These are phyloP conservation scores for Drosophila pallidifrons DNA, from an alignment of 1,140 invertebrate genomes.

Conservation along the genomic window DNA sequence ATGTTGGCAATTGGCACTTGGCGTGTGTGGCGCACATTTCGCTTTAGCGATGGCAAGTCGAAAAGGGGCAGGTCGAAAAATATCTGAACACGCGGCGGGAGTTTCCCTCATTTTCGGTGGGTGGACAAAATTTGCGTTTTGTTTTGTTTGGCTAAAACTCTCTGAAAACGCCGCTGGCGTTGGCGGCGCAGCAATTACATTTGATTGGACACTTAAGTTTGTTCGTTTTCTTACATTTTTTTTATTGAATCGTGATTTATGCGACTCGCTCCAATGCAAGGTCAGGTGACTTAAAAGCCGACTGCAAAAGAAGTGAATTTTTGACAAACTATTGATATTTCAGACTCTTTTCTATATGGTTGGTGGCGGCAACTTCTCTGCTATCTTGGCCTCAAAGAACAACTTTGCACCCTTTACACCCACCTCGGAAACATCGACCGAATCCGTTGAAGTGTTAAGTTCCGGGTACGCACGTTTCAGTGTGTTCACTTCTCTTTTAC, in stretches of 20 bases:
- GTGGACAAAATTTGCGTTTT: slow-evolving; percentile 30
- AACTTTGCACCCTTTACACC: slow-evolving; percentile 53
- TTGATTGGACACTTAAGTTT: slow-evolving; percentile 80
- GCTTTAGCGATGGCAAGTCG: slow-evolving; percentile 26
- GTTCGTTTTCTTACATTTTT: slow-evolving; percentile 54
- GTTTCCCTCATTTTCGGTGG: slow-evolving; percentile 1
- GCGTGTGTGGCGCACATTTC: slow-evolving; percentile 79
- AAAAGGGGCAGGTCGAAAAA: slow-evolving; percentile 22
- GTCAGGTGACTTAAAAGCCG: slow-evolving; percentile 34
- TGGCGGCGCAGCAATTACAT: slow-evolving; percentile 64
- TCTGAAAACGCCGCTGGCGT: slow-evolving; percentile 26
- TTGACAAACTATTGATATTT: neutral
- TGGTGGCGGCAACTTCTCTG: slow-evolving; percentile 8
- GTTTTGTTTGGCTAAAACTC: slow-evolving; percentile 21
- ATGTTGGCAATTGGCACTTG: slow-evolving; percentile 67
- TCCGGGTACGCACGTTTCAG: neutral
- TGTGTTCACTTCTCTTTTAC: neutral
- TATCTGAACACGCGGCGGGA: slow-evolving; percentile 2
- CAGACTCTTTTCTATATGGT: neutral
- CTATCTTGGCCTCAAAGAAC: slow-evolving; percentile 66
- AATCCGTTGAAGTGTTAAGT: neutral
- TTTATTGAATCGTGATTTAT: slow-evolving; percentile 75
- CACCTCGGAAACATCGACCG: slow-evolving; percentile 48
- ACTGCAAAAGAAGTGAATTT: neutral
- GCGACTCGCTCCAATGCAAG: slow-evolving; percentile 46